Base-by-base conservation (phyloP, 1,140 invertebrate species). In the Cryptotermes secundus region DNA sequence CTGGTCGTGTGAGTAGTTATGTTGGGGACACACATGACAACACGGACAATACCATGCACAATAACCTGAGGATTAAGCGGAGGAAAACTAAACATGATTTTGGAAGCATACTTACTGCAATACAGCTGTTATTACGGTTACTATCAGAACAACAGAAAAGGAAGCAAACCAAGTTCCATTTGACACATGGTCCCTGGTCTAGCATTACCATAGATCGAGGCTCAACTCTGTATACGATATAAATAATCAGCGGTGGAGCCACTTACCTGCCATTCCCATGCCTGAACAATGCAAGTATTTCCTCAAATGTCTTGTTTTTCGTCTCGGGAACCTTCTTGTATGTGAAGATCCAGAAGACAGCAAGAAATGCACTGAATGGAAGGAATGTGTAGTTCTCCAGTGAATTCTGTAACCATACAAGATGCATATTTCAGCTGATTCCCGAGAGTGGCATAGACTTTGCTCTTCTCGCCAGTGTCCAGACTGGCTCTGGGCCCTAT, bases 321-420 rank as follows among this genome's bases (percentile, higher is more conserved):
- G 98, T 99, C 93, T 99, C 98, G 88, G 98, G 98, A 89, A 99
- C 97, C 93, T 97, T 97, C 91, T 97, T 96, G 91, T 98, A 99
- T 81, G 97, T 99, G 93, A 99, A 99, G 90, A 97, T 95, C 96
- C 96, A 98, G 92, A 99, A 99, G 90, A 98, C 93, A 86, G 96
- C 96, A 91, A 99, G 93, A 90, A 98, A 95, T 89, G 95, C 96
- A 92, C 96, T 97, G 93, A 99, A 99, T 88, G 97, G 97, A 90
- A 99, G 95, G 93, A 99, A 99, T 89, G 96, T 98, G 92, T 99
- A 99, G 90, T 97, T 97, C 89, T 97, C 96, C 89, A 99, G 92
- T 86, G 93, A 92, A 90, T 93, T 93, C 98, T 99, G 93, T 53
- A 93, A 93, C 83, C 88, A 86, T 89, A 85, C 85, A 86, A 81